Percentiles rank a stretch among this genome's conserved stretches.
Conservation (phyloP, 2,888 invertebrate genomes). For the Yponomeuta plumbellus region DNA sequence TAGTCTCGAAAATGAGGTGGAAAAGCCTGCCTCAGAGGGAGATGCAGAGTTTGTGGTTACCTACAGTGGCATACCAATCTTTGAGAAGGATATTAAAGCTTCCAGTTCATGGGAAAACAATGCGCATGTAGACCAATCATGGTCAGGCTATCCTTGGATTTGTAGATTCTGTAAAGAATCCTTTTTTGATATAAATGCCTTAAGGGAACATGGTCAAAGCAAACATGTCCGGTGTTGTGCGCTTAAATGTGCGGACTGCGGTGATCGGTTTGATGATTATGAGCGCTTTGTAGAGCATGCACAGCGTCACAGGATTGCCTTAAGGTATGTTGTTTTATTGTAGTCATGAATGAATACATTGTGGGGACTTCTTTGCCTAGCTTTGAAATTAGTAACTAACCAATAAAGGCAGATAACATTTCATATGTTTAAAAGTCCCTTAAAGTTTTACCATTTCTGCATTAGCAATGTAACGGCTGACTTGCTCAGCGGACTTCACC, state of each 20-base stretch:
- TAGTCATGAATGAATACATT: neutral
- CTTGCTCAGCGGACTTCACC: too few species aligned
- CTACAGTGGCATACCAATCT: slow-evolving; percentile 6
- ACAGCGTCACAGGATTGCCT: slow-evolving; percentile 19
- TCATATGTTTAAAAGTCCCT: too few species aligned
- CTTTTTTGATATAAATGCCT: slow-evolving; percentile 19
- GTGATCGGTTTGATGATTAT: slow-evolving; percentile 21
- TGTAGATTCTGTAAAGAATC: slow-evolving; percentile 23
- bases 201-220: slow-evolving; percentile 24
- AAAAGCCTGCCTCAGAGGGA: slow-evolving; percentile 1
- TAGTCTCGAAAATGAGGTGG: slow-evolving; percentile 1
- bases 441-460: too few species aligned
- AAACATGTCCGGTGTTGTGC: slow-evolving; percentile 24
- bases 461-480: too few species aligned
- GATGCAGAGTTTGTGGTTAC: neutral
- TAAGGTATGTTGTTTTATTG: slow-evolving; percentile 1
- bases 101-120: slow-evolving; percentile 3
- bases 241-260: slow-evolving; percentile 26
- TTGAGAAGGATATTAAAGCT: neutral
- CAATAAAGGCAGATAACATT: too few species aligned
- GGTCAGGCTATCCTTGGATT: slow-evolving; percentile 24
- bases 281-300: slow-evolving; percentile 26
- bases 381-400: too few species aligned
- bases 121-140: slow-evolving; percentile 20
- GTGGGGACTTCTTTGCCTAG: too few species aligned